Evolutionary conservation across 92 coral and sea anemone species (phyloP), one percentile per base, ranked within the genome.

Genomic region (Umimayanthus chanpuru): DNA sequence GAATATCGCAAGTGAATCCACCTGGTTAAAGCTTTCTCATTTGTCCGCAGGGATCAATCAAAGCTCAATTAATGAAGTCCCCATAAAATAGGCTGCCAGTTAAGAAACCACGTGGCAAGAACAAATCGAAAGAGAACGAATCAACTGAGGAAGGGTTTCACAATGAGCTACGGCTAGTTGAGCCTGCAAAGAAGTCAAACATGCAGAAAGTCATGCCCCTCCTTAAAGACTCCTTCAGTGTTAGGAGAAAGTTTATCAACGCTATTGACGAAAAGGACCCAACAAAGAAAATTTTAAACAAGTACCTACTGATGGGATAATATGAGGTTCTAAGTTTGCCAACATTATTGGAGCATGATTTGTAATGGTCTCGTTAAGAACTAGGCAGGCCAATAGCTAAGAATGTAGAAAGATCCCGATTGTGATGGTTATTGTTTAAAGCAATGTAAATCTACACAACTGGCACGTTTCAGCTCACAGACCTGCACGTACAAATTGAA

Each of bases 171-270:
- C 76, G 26, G 36, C 30, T n/a, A n/a, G 76, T 71, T 71, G 26
- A 26, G 76, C 26, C 76, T n/a, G 76, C 76, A n/a, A 71, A 71
- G 26, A 71, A 23, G 76, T 40, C 76, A 71, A 71, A 71, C 30
- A 71, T 71, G 76, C 32, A 71, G 76, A 71, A 71, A 29, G 40
- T 71, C 76, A n/a, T 71, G 76, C 76, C 76, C 76, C 76, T 71
- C 76, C 76, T 71, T 40, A 71, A 71, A 71, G 76, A 71, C 38
- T 71, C 76, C 76, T 71, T 71, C 38, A 71, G n/a, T 23, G 14
- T 71, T n/a, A 70, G 76, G 38, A 71, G 76, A 71, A 71, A 71
- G 16, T 71, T 71, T 15, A 71, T 23, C 32, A 23, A 71, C 14
- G 26, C 76, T 71, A 29, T 71, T 36, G 12, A 71, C 9, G 76